Evolutionary conservation across 2,888 invertebrate species (phyloP).

Genomic region (Drosophila gaucha): DNA sequence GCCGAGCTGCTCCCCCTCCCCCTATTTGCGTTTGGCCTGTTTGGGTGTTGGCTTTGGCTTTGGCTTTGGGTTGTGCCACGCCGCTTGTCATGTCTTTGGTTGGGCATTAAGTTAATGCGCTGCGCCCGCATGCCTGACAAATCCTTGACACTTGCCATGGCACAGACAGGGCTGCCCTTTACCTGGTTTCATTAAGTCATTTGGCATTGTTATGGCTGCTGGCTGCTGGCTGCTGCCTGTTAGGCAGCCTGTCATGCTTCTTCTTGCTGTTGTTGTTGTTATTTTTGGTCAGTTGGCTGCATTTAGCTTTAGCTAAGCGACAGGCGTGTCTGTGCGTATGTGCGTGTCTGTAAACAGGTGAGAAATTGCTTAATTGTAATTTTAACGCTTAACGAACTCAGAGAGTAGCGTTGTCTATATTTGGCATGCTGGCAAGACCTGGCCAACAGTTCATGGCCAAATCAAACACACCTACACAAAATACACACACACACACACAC

Average conservation of each 20-base stretch:
- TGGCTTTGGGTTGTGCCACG: slow-evolving; percentile 17
- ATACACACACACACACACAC: neutral
- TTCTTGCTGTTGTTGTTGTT: slow-evolving; percentile 25
- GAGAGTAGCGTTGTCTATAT: slow-evolving; percentile 9
- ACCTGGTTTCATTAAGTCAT: slow-evolving; percentile 76
- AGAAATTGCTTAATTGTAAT: slow-evolving; percentile 80
- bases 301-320: slow-evolving; percentile 12
- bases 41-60: slow-evolving; percentile 11
- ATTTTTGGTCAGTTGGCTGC: slow-evolving; percentile 40
- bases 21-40: slow-evolving; percentile 5
- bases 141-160: slow-evolving; percentile 69
- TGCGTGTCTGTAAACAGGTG: slow-evolving; percentile 65
- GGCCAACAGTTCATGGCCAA: slow-evolving; percentile 39
- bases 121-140: slow-evolving; percentile 57
- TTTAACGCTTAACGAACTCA: slow-evolving; percentile 66
- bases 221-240: slow-evolving; percentile 38
- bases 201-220: slow-evolving; percentile 69
- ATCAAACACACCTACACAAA: slow-evolving; percentile 4
- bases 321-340: slow-evolving; percentile 9
- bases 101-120: slow-evolving; percentile 77
- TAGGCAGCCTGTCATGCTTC: slow-evolving; percentile 11
- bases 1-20: slow-evolving; percentile 23
- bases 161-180: slow-evolving; percentile 28
- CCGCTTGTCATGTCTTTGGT: slow-evolving; percentile 71
- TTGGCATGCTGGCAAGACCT: slow-evolving; percentile 14